A percentile compares a stretch with the other conserved stretches of the same genome.
phyloP scores from a whole-genome alignment of 2,113 vertebrate species.

The Tichodroma muraria region DNA sequence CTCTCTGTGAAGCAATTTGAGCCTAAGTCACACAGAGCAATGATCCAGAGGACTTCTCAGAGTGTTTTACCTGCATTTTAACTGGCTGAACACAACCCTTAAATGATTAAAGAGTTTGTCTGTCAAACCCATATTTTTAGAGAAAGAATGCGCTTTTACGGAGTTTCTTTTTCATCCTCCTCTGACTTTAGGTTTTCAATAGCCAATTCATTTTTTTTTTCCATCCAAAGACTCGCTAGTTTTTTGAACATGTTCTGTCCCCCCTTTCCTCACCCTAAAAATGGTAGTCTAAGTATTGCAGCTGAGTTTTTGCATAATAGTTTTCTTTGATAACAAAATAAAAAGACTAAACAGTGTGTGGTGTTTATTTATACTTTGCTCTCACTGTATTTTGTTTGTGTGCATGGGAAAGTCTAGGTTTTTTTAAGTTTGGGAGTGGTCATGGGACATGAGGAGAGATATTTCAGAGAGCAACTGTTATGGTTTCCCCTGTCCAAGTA shows the following conservation, averaged over 20 bases:
- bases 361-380: neutral
- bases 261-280: neutral
- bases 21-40: neutral
- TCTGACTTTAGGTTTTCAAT: neutral
- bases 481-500: rapidly evolving
- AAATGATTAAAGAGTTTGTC: neutral
- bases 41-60: neutral
- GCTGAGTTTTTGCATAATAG: neutral
- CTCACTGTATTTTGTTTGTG: neutral
- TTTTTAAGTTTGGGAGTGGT: neutral
- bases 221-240: neutral
- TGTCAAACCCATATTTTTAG: neutral
- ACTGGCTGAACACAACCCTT: neutral
- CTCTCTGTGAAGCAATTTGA: neutral
- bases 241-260: neutral
- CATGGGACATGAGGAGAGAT: neutral
- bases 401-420: neutral
- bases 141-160: neutral
- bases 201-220: neutral
- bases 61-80: neutral
- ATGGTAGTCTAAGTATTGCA: neutral
- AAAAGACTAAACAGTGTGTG: neutral
- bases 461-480: neutral
- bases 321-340: neutral
- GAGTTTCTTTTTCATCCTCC: neutral